These are phyloP conservation scores for Leptinotarsa lineolata DNA, from an alignment of 1,140 invertebrate species.

Conservation along the genomic window DNA sequence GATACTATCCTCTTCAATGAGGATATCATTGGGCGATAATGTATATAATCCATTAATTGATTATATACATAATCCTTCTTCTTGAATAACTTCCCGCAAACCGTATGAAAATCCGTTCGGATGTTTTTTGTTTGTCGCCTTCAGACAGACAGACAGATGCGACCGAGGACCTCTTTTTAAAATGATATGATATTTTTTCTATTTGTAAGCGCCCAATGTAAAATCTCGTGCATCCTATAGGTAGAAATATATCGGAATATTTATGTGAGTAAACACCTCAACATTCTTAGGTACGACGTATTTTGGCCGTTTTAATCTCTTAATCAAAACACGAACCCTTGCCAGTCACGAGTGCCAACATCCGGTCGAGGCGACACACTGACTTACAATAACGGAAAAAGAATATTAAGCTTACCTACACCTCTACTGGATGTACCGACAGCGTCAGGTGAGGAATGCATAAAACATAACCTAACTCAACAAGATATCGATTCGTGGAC, in stretches of 20 bases:
- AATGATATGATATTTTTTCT: no score
- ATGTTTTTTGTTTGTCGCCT: no score
- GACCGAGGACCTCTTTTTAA: no score
- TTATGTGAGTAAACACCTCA: neutral
- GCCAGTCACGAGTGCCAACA: conserved; percentile 45
- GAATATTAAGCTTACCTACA: conserved; percentile 30
- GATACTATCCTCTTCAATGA: no score
- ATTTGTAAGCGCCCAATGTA: no score
- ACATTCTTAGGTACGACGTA: conserved; percentile 12
- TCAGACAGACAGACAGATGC: no score
- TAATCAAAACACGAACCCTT: conserved; percentile 44
- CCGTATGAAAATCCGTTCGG: no score
- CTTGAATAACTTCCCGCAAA: no score
- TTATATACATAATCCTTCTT: no score
- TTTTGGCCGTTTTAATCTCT: conserved; percentile 29
- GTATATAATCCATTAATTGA: no score
- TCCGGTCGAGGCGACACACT: conserved; percentile 48
- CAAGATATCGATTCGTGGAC: conserved; percentile 26
- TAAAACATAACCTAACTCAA: conserved; percentile 37
- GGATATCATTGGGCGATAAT: no score
- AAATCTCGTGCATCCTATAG: no score
- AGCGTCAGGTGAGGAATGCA: conserved; percentile 33
- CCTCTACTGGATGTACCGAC: conserved; percentile 31
- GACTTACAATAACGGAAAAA: conserved; percentile 50
- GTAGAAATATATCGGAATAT: neutral